Base-by-base conservation (phyloP, 2,113 vertebrate genomes). In the Centropus unirufus region DNA sequence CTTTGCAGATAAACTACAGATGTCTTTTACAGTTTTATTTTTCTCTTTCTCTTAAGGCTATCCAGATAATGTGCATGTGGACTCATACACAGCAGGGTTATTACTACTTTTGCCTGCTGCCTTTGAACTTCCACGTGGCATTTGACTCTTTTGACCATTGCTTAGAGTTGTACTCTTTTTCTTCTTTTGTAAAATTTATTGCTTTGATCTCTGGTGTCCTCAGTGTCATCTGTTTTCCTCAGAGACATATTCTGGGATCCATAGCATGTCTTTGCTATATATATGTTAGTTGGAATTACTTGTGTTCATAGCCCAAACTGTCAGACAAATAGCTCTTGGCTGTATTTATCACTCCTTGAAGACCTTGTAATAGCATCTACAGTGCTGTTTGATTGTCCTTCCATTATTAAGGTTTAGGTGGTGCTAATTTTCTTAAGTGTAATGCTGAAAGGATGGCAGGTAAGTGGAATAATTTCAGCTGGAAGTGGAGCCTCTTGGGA, bases 301-400 rank as follows among this genome's bases (percentile, higher is more conserved):
- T 77, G 81, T 40, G 39, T 87, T 89, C 93, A 54, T 92, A 93
- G 79, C 92, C 86, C 87, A 64, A 26, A 17, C 72, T 89, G 95
- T 82, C 96, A 94, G 57, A 44, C 77, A 95, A 95, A 95, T 86
- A 75, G 84, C 51, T 73, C 77, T 94, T 68, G 47, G 52, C 66
- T 91, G 68, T 94, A 94, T 97, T 97, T 95, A 96, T 94, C 86
- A 92, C 66, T 90, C 95, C 94, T 95, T 90, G 81, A 87, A 96
- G 96, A 95, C 74, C 86, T 75, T 87, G 77, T 90, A 93, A 93
- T 54, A 90, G 55, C 74, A 93, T 70, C 70, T 83, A 94, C 59
- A 51, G 62, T 55, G 42, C 57, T 54, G 26, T 29, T 69, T 76
- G 90, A 91, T 83, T 85, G 69, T 92, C 87, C 87, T 83, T 94